phyloP scores from a whole-genome alignment of 2,113 vertebrate genomes.

The Phaethon lepturus region DNA sequence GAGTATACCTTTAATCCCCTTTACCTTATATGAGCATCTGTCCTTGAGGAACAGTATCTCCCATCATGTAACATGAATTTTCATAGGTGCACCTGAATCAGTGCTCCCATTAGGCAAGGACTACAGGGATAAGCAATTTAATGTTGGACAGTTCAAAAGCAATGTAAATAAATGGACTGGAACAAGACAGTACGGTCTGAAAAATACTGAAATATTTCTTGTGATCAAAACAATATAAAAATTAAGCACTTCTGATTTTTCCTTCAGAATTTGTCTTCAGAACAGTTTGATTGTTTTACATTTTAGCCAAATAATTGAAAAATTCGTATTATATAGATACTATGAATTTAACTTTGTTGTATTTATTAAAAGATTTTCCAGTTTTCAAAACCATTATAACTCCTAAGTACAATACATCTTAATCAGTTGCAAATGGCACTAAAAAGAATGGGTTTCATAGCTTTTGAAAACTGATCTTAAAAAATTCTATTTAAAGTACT shows the following conservation, averaged over 20 bases:
- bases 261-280: neutral
- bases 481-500: neutral
- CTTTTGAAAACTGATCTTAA: neutral
- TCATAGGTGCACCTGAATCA: neutral
- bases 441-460: neutral
- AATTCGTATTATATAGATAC: neutral
- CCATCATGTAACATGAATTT: neutral
- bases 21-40: neutral
- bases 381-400: neutral
- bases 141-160: neutral
- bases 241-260: neutral
- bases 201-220: neutral
- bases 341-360: neutral
- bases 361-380: neutral
- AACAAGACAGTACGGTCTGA: neutral
- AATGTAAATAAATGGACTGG: neutral
- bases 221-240: neutral
- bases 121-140: neutral
- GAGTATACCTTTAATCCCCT: neutral
- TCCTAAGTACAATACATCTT: neutral
- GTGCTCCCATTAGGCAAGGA: neutral
- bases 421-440: neutral
- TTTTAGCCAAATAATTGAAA: neutral
- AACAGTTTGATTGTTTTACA: neutral
- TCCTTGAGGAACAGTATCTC: neutral